phyloP scores from a whole-genome alignment of 2,888 invertebrate genomes.

The Chymomyza amoena region DNA sequence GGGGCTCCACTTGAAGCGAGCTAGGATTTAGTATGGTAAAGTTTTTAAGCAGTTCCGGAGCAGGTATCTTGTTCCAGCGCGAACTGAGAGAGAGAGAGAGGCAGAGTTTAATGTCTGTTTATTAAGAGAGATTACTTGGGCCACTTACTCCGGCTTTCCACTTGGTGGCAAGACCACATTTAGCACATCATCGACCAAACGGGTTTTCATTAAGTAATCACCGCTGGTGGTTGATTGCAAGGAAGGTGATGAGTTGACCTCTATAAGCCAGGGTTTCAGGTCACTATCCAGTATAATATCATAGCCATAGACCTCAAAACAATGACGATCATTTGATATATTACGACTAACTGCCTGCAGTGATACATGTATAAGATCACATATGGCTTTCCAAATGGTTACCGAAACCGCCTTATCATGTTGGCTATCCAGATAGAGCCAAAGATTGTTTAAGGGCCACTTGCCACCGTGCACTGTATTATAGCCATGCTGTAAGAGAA shows the following conservation, averaged over 20 bases:
- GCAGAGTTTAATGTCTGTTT: not conserved
- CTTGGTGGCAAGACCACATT: slow-evolving; percentile 93
- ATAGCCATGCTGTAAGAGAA: slow-evolving; percentile 85
- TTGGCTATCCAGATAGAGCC: slow-evolving; percentile 93
- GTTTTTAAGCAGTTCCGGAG: slow-evolving; percentile 87
- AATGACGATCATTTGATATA: slow-evolving; percentile 93
- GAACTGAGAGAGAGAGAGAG: slow-evolving; percentile 77
- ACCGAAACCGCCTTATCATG: slow-evolving; percentile 93
- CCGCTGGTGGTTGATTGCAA: slow-evolving; percentile 95
- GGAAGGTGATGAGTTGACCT: slow-evolving; percentile 97
- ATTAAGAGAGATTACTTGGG: not conserved
- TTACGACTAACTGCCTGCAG: slow-evolving; percentile 94
- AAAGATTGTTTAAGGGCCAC: slow-evolving; percentile 93
- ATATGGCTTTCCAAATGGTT: slow-evolving; percentile 91
- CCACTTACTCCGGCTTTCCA: slow-evolving; percentile 86
- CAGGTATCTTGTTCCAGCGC: slow-evolving; percentile 91
- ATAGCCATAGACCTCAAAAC: slow-evolving; percentile 90
- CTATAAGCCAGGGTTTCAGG: slow-evolving; percentile 95
- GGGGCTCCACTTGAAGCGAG: not conserved
- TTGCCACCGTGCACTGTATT: slow-evolving; percentile 97
- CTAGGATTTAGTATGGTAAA: slow-evolving; percentile 79
- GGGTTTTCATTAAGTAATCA: slow-evolving; percentile 95
- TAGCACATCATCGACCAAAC: slow-evolving; percentile 94
- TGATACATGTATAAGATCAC: slow-evolving; percentile 94
- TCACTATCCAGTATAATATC: slow-evolving; percentile 97